These are phyloP conservation scores for Labeo catla DNA, from an alignment of 2,113 vertebrate species.

Conservation along the genomic window DNA sequence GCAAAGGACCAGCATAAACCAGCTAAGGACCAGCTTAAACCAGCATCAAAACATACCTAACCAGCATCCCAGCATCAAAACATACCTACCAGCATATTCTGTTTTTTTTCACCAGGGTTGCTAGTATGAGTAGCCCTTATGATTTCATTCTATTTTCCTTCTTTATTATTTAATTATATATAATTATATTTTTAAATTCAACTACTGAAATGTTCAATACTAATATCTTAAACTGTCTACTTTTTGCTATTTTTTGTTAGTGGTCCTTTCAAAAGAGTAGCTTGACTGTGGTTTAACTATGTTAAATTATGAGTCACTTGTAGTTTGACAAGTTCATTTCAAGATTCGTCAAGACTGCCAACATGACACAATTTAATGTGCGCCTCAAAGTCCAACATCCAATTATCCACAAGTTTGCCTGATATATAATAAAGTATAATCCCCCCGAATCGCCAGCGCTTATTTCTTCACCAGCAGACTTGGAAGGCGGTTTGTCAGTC, in stretches of 20 bases:
- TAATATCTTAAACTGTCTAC: too few species aligned
- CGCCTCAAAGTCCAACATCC: neutral
- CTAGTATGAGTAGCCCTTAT: too few species aligned
- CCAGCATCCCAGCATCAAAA: too few species aligned
- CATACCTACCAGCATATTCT: too few species aligned
- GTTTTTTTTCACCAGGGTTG: too few species aligned
- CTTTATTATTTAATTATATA: too few species aligned
- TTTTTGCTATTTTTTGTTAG: neutral
- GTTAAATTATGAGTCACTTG: neutral
- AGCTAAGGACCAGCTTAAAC: too few species aligned
- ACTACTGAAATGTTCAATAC: too few species aligned
- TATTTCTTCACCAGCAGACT: slow-evolving; percentile 57
- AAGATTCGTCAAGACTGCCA: neutral
- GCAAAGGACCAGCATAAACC: too few species aligned
- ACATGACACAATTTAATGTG: neutral
- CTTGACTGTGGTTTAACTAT: neutral
- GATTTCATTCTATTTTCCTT: too few species aligned
- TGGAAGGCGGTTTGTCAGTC: slow-evolving; percentile 64
- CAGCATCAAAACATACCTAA: too few species aligned
- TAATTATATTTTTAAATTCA: too few species aligned
- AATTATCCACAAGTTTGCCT: slow-evolving; percentile 35
- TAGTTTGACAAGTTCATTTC: neutral
- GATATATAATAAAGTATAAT: slow-evolving; percentile 6
- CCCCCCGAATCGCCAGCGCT: slow-evolving; percentile 2
- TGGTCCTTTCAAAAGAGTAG: neutral